Percentiles rank a stretch among this genome's conserved stretches.
These are phyloP conservation scores for Drosophila lini DNA, from an alignment of 1,140 invertebrate species.

Conservation along the genomic window DNA sequence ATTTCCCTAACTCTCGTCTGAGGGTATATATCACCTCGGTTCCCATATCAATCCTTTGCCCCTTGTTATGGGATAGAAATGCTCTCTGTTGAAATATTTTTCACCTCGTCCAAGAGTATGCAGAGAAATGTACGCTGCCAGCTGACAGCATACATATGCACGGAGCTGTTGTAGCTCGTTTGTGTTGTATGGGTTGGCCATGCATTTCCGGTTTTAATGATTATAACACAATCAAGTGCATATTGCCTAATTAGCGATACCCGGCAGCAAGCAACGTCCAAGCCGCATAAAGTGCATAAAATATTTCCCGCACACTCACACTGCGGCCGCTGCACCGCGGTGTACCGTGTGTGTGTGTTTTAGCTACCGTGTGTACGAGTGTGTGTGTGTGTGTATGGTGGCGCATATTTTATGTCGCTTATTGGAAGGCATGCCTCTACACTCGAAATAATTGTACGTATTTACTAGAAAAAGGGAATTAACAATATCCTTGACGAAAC, in stretches of 20 bases:
- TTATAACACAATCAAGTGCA: conserved; percentile 82
- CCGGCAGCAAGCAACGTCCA: conserved; percentile 36
- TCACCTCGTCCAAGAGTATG: conserved; percentile 21
- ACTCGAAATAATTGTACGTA: conserved; percentile 27
- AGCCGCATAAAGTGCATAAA: conserved; percentile 76
- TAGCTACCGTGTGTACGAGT: conserved; percentile 2
- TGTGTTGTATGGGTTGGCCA: conserved; percentile 31
- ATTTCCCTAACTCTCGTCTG: fast-evolving
- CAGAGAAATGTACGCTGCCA: conserved; percentile 29
- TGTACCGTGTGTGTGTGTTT: conserved; percentile 6
- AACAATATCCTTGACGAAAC: too few species aligned
- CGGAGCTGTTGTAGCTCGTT: conserved; percentile 1
- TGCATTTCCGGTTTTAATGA: conserved; percentile 79
- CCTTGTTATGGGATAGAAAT: conserved; percentile 10
- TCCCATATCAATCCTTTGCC: too few species aligned
- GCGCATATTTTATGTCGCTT: conserved; percentile 68
- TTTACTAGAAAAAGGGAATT: not conserved
- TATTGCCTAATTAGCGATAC: conserved; percentile 78
- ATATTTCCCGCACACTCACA: conserved; percentile 62
- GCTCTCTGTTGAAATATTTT: conserved; percentile 24
- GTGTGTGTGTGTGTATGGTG: not conserved
- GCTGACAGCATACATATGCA: conserved; percentile 5
- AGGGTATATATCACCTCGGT: not conserved
- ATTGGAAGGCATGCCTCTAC: conserved; percentile 61
- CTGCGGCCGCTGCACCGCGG: conserved; percentile 20